These are phyloP conservation scores for Salvelinus fontinalis DNA, from an alignment of 2,113 vertebrate genomes.

Conservation along the genomic window DNA sequence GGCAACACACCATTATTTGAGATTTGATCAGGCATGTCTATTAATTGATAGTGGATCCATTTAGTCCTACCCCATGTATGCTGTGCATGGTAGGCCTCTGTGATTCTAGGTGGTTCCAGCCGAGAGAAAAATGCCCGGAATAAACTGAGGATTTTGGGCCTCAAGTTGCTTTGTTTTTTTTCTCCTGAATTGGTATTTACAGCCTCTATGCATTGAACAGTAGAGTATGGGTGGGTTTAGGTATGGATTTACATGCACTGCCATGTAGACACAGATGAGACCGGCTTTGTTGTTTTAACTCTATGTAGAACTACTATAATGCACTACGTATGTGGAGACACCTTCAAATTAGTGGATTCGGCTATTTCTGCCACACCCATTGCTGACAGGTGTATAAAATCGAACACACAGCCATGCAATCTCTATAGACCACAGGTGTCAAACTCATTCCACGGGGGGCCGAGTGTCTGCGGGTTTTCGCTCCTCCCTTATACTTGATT, in stretches of 20 bases:
- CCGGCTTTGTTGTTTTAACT: neutral
- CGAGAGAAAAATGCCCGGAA: conserved; percentile 73
- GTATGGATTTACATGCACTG: neutral
- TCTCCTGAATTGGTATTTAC: conserved; percentile 57
- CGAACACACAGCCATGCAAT: too few species aligned
- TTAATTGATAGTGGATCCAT: neutral
- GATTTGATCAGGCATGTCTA: too few species aligned
- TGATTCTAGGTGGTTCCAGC: conserved; percentile 66
- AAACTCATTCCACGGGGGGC: too few species aligned
- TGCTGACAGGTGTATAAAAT: too few species aligned
- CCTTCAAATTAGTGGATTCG: neutral
- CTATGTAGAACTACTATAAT: too few species aligned
- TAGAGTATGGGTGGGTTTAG: conserved; percentile 32
- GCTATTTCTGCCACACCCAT: neutral
- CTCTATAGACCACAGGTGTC: too few species aligned
- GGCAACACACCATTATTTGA: too few species aligned
- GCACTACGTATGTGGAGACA: too few species aligned
- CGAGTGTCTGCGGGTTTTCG: too few species aligned
- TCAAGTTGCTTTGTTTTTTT: conserved; percentile 66
- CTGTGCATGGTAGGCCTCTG: conserved; percentile 20
- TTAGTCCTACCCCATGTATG: neutral
- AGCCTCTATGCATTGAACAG: conserved; percentile 22
- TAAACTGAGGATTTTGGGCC: conserved; percentile 68
- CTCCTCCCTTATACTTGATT: too few species aligned
- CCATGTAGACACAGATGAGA: neutral